phyloP scores from a whole-genome alignment of 2,113 vertebrate species.

The Marmota flaviventris region DNA sequence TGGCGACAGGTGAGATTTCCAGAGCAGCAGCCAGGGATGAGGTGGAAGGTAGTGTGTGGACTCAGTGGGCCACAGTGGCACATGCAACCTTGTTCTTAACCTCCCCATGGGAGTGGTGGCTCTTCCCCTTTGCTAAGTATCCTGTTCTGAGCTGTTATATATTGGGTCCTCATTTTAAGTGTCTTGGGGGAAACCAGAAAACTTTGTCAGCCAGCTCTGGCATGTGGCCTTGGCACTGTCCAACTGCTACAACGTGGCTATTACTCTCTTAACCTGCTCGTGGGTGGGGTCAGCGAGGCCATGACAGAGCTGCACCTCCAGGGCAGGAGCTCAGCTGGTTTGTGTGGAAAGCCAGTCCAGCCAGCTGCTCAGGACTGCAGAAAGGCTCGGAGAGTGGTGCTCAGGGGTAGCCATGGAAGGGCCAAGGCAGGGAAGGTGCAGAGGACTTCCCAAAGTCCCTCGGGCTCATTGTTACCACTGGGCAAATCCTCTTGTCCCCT shows the following conservation, averaged over 20 bases:
- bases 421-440: neutral
- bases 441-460: neutral
- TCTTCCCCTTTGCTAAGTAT: neutral
- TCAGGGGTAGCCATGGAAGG: too few species aligned
- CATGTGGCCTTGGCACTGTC: neutral
- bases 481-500: neutral
- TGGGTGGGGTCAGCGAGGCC: neutral
- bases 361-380: neutral
- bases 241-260: neutral
- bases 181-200: slow-evolving; percentile 23
- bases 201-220: neutral
- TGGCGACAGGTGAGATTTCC: neutral
- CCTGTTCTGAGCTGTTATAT: neutral
- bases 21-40: neutral
- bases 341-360: neutral
- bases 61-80: neutral
- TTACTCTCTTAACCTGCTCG: neutral
- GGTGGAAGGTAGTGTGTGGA: neutral
- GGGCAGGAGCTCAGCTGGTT: neutral
- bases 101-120: neutral
- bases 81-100: slow-evolving; percentile 69
- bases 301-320: neutral
- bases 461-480: neutral
- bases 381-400: neutral
- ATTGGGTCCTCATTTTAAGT: slow-evolving; percentile 63